phyloP scores from a whole-genome alignment of 2,113 vertebrate genomes.

The Harpagus bidentatus region DNA sequence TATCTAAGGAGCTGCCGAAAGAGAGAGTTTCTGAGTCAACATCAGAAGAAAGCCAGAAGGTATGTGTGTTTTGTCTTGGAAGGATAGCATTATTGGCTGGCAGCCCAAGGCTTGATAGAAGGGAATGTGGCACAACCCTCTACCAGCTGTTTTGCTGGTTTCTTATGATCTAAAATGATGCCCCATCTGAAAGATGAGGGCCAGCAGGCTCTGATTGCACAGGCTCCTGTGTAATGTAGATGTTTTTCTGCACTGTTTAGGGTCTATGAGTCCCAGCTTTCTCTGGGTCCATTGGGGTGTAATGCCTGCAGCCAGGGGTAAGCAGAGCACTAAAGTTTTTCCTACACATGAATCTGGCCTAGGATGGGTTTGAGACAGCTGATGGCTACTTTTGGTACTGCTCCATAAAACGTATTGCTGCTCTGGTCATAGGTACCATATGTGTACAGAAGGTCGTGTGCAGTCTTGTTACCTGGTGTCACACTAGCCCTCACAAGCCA shows the following conservation, averaged over 20 bases:
- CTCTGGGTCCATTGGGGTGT: neutral
- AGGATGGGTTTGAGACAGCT: neutral
- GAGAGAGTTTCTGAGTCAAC: neutral
- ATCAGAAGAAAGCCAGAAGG: conserved; percentile 14
- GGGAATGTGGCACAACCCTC: neutral
- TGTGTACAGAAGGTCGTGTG: neutral
- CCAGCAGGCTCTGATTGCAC: neutral
- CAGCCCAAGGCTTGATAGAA: neutral
- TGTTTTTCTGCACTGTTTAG: neutral
- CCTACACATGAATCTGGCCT: neutral
- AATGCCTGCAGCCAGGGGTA: neutral
- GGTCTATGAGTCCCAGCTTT: neutral
- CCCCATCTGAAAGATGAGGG: neutral
- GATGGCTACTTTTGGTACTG: neutral
- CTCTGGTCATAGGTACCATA: neutral
- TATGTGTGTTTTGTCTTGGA: conserved; percentile 8
- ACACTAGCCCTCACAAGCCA: neutral
- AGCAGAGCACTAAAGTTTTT: neutral
- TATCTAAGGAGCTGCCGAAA: neutral
- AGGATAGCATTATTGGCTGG: neutral
- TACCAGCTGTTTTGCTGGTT: neutral
- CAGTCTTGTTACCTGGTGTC: neutral
- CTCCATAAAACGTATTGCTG: neutral
- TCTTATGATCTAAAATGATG: neutral
- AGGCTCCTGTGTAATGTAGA: neutral